These are phyloP conservation scores for Parelbella ahira DNA, from an alignment of 2,888 invertebrate species.

Conservation along the genomic window DNA sequence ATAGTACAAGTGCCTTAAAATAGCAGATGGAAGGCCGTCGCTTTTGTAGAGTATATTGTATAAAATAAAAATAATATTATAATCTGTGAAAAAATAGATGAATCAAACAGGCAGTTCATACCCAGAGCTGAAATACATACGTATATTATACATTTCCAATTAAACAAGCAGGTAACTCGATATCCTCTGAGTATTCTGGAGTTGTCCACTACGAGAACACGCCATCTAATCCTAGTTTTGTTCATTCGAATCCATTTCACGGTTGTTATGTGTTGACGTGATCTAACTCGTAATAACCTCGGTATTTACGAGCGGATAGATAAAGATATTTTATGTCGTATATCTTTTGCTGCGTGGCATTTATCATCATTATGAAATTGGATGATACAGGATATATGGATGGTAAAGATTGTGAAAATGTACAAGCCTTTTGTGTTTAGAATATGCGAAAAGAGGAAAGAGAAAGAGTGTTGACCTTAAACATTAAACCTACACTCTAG, in stretches of 20 bases:
- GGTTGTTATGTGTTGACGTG: slow-evolving; percentile 17
- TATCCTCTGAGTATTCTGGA: slow-evolving; percentile 1
- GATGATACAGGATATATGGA: slow-evolving; percentile 1
- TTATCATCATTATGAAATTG: slow-evolving; percentile 5
- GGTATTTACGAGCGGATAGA: slow-evolving; percentile 16
- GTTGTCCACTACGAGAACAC: slow-evolving; percentile 1
- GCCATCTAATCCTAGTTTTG: slow-evolving; percentile 9
- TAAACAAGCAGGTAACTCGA: slow-evolving; percentile 1
- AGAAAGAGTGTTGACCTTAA: too few relatives aligned
- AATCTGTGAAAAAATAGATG: too few relatives aligned
- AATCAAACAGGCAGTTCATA: too few relatives aligned
- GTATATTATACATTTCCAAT: too few relatives aligned
- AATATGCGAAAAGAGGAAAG: slow-evolving; percentile 1
- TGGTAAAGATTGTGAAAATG: too few relatives aligned
- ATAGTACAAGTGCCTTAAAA: too few relatives aligned
- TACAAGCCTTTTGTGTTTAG: slow-evolving; percentile 6
- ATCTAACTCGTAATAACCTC: slow-evolving; percentile 9
- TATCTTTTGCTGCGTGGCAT: slow-evolving; percentile 10
- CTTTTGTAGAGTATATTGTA: too few relatives aligned
- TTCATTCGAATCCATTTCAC: slow-evolving; percentile 18
- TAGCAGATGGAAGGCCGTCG: too few relatives aligned
- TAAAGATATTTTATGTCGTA: slow-evolving; percentile 16
- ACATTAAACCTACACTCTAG: too few relatives aligned
- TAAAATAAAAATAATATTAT: too few relatives aligned
- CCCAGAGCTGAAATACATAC: too few relatives aligned